Evolutionary conservation across 2,888 invertebrate genomes (phyloP).

Genomic region (Lochmaea capreae): DNA sequence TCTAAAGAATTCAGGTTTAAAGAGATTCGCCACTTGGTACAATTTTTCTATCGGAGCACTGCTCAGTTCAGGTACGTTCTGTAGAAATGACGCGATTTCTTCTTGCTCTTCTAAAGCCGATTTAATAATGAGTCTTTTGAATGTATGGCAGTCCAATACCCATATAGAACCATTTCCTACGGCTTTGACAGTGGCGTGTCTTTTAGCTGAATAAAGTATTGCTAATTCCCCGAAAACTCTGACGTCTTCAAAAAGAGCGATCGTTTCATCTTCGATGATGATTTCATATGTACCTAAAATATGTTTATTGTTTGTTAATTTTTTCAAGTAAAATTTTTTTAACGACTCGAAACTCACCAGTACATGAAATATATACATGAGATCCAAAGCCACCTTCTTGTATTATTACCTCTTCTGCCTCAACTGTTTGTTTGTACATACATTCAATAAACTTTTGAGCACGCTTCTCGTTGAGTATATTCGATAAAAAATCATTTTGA

Average conservation of each 20-base stretch:
- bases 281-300: constrained; percentile 84
- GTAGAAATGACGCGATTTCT: constrained; percentile 85
- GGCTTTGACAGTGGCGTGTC: constrained; percentile 89
- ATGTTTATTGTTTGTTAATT: not conserved
- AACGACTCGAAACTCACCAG: constrained; percentile 52
- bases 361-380: constrained; percentile 86
- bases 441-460: constrained; percentile 58
- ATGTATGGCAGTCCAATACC: constrained; percentile 87
- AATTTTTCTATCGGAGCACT: constrained; percentile 78
- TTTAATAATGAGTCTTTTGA: constrained; percentile 89
- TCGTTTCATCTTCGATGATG: constrained; percentile 67
- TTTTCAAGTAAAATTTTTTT: not conserved
- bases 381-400: constrained; percentile 69
- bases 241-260: constrained; percentile 77
- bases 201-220: constrained; percentile 76
- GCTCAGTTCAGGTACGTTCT: constrained; percentile 82
- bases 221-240: constrained; percentile 87
- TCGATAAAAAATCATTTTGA: constrained; percentile 59
- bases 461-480: constrained; percentile 54
- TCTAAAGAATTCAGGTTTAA: constrained; percentile 88
- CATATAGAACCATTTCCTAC: constrained; percentile 85
- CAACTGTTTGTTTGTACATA: constrained; percentile 56
- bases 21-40: constrained; percentile 84
- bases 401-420: constrained; percentile 56
- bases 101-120: constrained; percentile 86